Base-by-base conservation (phyloP, 2,797 vertebrate species). In the Xiphorhynchus erythropygius region DNA sequence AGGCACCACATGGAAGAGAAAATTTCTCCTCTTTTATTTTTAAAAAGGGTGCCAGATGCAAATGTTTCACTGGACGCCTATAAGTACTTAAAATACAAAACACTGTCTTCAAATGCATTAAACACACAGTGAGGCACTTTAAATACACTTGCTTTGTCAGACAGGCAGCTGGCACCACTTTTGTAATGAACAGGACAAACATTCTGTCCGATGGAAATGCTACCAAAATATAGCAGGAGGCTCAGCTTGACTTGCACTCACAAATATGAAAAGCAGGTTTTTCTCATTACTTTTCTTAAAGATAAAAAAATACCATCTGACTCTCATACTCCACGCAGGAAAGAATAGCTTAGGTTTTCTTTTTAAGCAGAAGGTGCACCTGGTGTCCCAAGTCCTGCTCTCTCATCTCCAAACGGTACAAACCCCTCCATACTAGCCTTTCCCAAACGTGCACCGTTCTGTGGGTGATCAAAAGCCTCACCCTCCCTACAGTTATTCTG, bases 81-180 rank as follows among this genome's bases (percentile, higher is more conserved):
- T 91, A 97, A 95, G 92, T 96, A 96, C 97, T 97, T 96, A 96
- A 97, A 96, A 96, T 89, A 96, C 91, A 97, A 97, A 97, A 95
- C 95, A 94, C 92, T 90, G 95, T 96, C 90, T 97, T 97, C 96
- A 96, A 84, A 97, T 65, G 94, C 97, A 97, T 96, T 97, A 96
- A 96, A 93, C 24, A 39, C 90, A 93, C 81, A 96, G 91, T 89
- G 90, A 95, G 93, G 76, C 90, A 94, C 90, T 97, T 93, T 89
- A 91, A 93, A 87, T 60, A 80, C 78, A 95, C 91, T 84, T 87
- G 90, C 96, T 97, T 97, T 97, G 96, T 97, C 94, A 93, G 81
- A 84, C 89, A 97, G 90, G 96, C 96, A 97, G 96, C 97, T 97
- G 97, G 87, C 90, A 92, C 92, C 80, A 94, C 93, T 93, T 94